Base-by-base conservation (phyloP, 1,140 invertebrate species). In the Paraescarpia echinospica region DNA sequence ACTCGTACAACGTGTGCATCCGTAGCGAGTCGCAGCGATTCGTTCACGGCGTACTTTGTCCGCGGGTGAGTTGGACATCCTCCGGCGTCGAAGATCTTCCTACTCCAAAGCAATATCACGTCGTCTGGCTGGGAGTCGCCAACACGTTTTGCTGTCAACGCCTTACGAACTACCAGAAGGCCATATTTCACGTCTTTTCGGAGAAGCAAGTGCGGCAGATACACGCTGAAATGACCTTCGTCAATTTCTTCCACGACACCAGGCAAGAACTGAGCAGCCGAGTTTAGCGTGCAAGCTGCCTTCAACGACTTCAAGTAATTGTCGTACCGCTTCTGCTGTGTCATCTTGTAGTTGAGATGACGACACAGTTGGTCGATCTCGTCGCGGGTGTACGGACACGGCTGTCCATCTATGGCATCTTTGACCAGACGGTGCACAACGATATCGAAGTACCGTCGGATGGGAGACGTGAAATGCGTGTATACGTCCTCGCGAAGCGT, bases 381-480 rank as follows among this genome's bases (percentile, higher is more conserved):
- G 35, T 90, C 77, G 89, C 89, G 89, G 27, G 89, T 89, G 33
- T 93, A 93, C 12, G 35, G 35, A 34, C 59, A 27, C 59, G 59
- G 91, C 33, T 89, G 33, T 91, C 93, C 90, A 51, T 91, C 91
- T 31, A 93, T 89, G 1, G n/a, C 34, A 41, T 6, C 59, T 77
- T 77, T 77, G 18, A 77, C 59, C 59, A 77, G 59, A 77, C 59
- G 59, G 22, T 77, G 59, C 59, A 77, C 59, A 77, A 77, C 59
- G 41, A 89, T 95, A 96, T 93, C 96, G 94, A 89, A 41, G 41
- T 41, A 41, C 41, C 41, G 41, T 41, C 96, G 93, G 92, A 96
- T 96, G n/a, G 96, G 96, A 12, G 95, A 96, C 9, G 96, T 96
- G 93, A 96, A 96, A 93, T 96, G 96, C 1, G 95, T 95, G 93